phyloP scores from a whole-genome alignment of 2,888 invertebrate species.

The Pogonocherus hispidulus region DNA sequence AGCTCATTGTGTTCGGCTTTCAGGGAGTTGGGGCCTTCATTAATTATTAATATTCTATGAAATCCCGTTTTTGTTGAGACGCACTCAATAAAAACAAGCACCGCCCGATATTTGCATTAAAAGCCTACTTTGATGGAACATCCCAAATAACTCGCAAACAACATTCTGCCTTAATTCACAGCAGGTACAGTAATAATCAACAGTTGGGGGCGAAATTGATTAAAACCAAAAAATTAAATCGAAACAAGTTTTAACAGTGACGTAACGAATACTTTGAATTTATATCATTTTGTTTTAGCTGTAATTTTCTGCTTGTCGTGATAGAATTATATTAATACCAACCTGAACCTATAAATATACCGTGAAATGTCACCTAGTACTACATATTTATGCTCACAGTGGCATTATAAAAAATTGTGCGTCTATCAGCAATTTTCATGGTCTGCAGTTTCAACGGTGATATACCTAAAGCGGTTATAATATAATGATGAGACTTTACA shows the following conservation, averaged over 20 bases:
- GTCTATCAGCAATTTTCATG: not conserved
- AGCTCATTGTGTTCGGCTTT: conserved; percentile 57
- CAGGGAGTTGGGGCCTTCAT: conserved; percentile 49
- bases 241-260: too few species aligned
- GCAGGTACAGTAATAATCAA: too few species aligned
- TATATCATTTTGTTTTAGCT: too few species aligned
- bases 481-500: not conserved
- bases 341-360: not conserved
- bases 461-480: too few species aligned
- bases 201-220: too few species aligned
- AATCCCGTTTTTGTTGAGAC: conserved; percentile 21
- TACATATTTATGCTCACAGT: not conserved
- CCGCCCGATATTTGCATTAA: not conserved
- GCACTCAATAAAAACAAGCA: conserved; percentile 6
- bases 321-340: not conserved
- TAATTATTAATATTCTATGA: conserved; percentile 51
- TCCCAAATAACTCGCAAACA: not conserved
- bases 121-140: not conserved
- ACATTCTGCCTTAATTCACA: too few species aligned
- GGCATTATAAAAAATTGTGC: not conserved
- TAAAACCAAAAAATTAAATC: too few species aligned
- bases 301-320: too few species aligned
- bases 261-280: too few species aligned
- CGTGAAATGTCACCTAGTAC: not conserved
- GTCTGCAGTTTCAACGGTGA: not conserved